A percentile compares a stretch with the other conserved stretches of the same genome.
Conservation (phyloP, 2,797 vertebrate species). For the Typhlichthys subterraneus region DNA sequence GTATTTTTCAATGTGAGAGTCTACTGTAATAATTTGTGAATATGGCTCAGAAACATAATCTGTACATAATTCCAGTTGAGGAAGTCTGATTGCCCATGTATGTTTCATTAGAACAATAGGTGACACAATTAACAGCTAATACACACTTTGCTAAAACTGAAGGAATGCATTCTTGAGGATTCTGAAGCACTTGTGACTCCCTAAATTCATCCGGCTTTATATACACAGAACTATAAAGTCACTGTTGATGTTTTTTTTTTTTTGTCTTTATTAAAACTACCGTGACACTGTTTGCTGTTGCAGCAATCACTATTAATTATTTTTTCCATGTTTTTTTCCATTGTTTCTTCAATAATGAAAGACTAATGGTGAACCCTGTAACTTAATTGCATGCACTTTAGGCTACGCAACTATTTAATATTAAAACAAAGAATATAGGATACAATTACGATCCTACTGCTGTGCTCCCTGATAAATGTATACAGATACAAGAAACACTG, state of each 20-base stretch:
- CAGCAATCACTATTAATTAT: slow-evolving; percentile 64
- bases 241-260: slow-evolving; percentile 49
- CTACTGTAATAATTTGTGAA: background rate
- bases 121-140: slow-evolving; percentile 43
- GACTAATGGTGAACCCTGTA: slow-evolving; percentile 30
- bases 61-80: background rate
- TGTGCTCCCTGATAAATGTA: too few relatives aligned
- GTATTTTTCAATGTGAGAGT: background rate
- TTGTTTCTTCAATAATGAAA: slow-evolving; percentile 29
- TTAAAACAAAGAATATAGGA: too few relatives aligned
- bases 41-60: background rate
- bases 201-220: slow-evolving; percentile 78
- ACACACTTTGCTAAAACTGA: slow-evolving; percentile 36
- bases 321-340: slow-evolving; percentile 31
- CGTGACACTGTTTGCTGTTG: slow-evolving; percentile 51
- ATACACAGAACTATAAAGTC: slow-evolving; percentile 48
- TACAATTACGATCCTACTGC: too few relatives aligned
- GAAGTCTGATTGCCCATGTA: slow-evolving; percentile 11
- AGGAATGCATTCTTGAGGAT: slow-evolving; percentile 78
- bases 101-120: slow-evolving; percentile 60
- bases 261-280: slow-evolving; percentile 41
- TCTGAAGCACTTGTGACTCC: slow-evolving; percentile 76
- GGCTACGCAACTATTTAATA: too few relatives aligned
- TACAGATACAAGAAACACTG: too few relatives aligned
- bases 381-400: background rate